phyloP scores from a whole-genome alignment of 2,888 invertebrate species.

The Thereva nobilitata region DNA sequence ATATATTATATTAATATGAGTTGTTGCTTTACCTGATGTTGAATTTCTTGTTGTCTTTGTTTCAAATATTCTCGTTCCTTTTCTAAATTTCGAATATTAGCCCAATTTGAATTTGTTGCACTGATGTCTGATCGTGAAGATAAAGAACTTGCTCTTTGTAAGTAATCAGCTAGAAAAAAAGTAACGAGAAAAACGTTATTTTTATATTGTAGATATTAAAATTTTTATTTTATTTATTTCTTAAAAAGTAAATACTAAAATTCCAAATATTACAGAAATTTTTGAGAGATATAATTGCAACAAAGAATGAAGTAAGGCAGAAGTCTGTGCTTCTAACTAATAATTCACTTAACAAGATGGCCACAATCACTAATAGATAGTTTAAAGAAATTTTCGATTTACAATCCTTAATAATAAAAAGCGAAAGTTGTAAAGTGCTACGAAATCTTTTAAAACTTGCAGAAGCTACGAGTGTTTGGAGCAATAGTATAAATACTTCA shows the following conservation, averaged over 20 bases:
- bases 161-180: conserved; percentile 52
- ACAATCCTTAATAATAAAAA: too few relatives aligned
- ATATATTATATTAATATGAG: conserved; percentile 2
- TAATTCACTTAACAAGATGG: too few relatives aligned
- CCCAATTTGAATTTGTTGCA: conserved; percentile 46
- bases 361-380: too few relatives aligned
- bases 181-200: conserved; percentile 38
- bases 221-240: background rate
- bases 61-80: conserved; percentile 87
- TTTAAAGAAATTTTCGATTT: too few relatives aligned
- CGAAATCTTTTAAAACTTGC: too few relatives aligned
- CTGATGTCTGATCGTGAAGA: conserved; percentile 39
- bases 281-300: background rate
- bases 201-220: background rate
- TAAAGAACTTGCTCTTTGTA: conserved; percentile 58
- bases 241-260: conserved; percentile 9
- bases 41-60: conserved; percentile 86
- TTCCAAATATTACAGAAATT: conserved; percentile 14
- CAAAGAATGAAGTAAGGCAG: too few relatives aligned
- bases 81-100: conserved; percentile 69
- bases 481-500: too few relatives aligned
- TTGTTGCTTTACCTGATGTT: conserved; percentile 70
- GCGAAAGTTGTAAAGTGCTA: too few relatives aligned
- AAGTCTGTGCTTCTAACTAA: too few relatives aligned
- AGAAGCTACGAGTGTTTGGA: too few relatives aligned